phyloP scores from a whole-genome alignment of 92 coral and sea anemone genomes.

The Galaxea fascicularis region DNA sequence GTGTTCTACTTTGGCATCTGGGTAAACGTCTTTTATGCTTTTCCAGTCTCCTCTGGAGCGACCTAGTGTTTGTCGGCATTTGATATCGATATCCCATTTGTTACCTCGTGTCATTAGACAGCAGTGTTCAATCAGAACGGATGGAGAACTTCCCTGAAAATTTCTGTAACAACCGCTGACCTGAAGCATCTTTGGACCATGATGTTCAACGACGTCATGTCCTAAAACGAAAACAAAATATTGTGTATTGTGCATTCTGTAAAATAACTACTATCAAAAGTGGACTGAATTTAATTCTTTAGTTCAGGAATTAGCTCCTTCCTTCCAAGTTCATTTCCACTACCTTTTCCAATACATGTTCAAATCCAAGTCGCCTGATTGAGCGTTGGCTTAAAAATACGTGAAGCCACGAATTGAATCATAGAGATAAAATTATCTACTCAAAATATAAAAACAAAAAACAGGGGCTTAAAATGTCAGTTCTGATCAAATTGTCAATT shows the following conservation, averaged over 20 bases:
- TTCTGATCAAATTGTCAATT: not conserved
- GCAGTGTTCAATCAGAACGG: constrained; percentile 5
- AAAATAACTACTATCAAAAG: no score
- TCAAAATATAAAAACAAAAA: no score
- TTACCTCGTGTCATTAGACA: constrained; percentile 24
- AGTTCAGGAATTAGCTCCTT: no score
- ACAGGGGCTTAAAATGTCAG: no score
- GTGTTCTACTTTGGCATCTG: constrained; percentile 14
- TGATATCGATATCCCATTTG: constrained; percentile 4
- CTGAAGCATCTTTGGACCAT: not conserved
- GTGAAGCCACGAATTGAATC: no score
- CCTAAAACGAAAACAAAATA: not conserved
- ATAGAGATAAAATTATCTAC: no score
- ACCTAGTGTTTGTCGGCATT: not conserved
- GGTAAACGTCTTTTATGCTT: not conserved
- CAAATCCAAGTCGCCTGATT: no score
- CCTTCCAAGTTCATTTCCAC: no score
- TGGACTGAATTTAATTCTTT: no score
- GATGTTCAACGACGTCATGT: not conserved
- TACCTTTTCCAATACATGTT: no score
- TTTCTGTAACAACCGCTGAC: constrained; percentile 21
- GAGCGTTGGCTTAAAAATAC: no score
- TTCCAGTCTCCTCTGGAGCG: not conserved
- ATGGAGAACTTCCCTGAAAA: not conserved
- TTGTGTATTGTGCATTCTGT: not conserved